phyloP scores from a whole-genome alignment of 1,140 invertebrate genomes.

The Drosophila serrata region DNA sequence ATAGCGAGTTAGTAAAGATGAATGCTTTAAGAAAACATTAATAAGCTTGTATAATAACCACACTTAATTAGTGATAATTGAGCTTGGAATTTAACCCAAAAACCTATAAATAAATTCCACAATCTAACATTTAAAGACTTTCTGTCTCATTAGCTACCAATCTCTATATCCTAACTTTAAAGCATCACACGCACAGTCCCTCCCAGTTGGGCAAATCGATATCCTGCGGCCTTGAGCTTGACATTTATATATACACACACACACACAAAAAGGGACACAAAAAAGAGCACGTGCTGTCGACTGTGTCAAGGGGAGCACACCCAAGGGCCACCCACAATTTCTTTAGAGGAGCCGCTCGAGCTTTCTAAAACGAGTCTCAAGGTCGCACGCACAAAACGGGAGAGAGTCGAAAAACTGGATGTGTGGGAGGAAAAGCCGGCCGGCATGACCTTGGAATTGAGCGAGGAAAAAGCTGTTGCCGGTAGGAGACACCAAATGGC shows the following conservation, averaged over 20 bases:
- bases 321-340: slow-evolving; percentile 41
- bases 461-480: slow-evolving; percentile 49
- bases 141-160: neutral
- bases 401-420: slow-evolving; percentile 16
- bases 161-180: neutral
- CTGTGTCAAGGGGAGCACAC: slow-evolving; percentile 69
- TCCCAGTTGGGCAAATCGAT: slow-evolving; percentile 63
- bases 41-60: neutral
- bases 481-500: slow-evolving; percentile 52
- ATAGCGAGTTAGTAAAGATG: neutral
- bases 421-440: slow-evolving; percentile 57
- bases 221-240: slow-evolving; percentile 66
- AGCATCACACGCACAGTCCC: slow-evolving; percentile 11
- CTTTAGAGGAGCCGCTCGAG: slow-evolving; percentile 26
- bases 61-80: neutral
- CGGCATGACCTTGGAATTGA: slow-evolving; percentile 70
- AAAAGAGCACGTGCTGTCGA: slow-evolving; percentile 76
- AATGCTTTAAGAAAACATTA: slow-evolving; percentile 2
- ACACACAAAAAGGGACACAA: slow-evolving; percentile 34
- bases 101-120: no score
- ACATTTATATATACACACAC: slow-evolving; percentile 6
- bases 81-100: no score
- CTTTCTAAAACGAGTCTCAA: slow-evolving; percentile 73
- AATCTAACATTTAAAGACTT: neutral
- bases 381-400: slow-evolving; percentile 68